Evolutionary conservation across 2,113 vertebrate species (phyloP), one percentile per base, ranked within the genome.

Genomic region (Grallaria varia): DNA sequence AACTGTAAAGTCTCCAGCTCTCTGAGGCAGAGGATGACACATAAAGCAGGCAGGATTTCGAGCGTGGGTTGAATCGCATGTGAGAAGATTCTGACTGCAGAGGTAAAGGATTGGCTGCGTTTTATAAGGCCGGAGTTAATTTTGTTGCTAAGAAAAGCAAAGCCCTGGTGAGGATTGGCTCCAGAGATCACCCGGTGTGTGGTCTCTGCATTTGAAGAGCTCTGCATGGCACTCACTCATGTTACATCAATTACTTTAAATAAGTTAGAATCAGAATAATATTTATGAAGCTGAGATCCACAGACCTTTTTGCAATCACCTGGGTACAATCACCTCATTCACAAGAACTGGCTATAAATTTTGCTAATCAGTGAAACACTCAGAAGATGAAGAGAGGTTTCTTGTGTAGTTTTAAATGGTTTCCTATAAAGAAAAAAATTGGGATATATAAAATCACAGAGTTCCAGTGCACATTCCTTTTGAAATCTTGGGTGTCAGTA

Each of bases 261-360:
- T 68, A 91, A 96, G 78, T 94, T 80, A 87, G 76, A 79, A 58
- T 95, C 84, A 80, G 89, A 93, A 92, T 84, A 91, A 95, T 93
- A 94, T 95, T 95, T 87, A 76, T 82, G 90, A 88, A 94, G 73
- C 84, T 33, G 53, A 93, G 91, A 84, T 84, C 68, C 3, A 5
- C 79, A 93, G 84, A 60, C 69, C 71, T 91, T 83, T 84, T 67
- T 96, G 80, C 84, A 87, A 90, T 93, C 93, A 96, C 93, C 94
- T 94, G 93, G 87, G 64, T 69, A 84, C 94, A 92, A 90, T 89
- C 90, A 71, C 28, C 45, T 84, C 87, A 79, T 94, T 94, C 89
- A 90, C 80, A 92, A 93, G 79, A 86, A 62, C 47, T 35, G 88
- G 66, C 80, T 86, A 69, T 60, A 87, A 93, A 83, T 94, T 89